A percentile compares a stretch with the other conserved stretches of the same genome.
Conservation (phyloP, 2,113 vertebrate genomes). For the Elaphurus davidianus region DNA sequence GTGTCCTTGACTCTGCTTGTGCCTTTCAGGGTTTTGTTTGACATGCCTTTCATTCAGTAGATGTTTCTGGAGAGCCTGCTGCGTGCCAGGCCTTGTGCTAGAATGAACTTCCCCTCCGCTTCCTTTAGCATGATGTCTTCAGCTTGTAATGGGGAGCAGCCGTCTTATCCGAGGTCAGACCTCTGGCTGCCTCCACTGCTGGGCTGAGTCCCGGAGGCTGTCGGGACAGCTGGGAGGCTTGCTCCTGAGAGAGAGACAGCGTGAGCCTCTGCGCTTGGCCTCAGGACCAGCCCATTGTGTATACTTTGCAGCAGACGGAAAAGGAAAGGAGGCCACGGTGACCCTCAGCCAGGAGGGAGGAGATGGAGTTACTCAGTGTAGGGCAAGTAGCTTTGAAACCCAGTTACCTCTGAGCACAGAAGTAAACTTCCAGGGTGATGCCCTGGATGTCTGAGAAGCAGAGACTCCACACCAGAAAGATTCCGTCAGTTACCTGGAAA, state of each 20-base stretch:
- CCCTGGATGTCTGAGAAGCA: neutral
- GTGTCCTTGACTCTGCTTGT: neutral
- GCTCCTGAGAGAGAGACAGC: neutral
- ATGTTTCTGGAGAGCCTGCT: neutral
- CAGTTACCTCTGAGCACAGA: neutral
- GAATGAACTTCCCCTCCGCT: neutral
- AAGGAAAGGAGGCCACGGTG: neutral
- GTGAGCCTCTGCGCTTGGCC: neutral
- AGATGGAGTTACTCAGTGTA: neutral
- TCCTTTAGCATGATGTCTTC: neutral
- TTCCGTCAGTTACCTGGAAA: neutral
- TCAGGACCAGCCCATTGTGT: neutral
- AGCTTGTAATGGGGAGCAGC: slow-evolving; percentile 18
- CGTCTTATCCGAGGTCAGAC: neutral
- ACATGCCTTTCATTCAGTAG: neutral
- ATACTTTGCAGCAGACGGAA: neutral
- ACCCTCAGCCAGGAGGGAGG: neutral
- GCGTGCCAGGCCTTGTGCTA: neutral
- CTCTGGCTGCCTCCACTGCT: slow-evolving; percentile 6
- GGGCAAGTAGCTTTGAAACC: neutral
- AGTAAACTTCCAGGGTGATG: neutral
- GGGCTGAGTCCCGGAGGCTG: neutral
- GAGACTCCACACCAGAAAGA: neutral
- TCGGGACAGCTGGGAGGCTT: neutral
- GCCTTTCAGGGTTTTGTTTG: neutral